Evolutionary conservation across 2,888 invertebrate species (phyloP), one percentile per base, ranked within the genome.

Genomic region (Girardia tigrina): DNA sequence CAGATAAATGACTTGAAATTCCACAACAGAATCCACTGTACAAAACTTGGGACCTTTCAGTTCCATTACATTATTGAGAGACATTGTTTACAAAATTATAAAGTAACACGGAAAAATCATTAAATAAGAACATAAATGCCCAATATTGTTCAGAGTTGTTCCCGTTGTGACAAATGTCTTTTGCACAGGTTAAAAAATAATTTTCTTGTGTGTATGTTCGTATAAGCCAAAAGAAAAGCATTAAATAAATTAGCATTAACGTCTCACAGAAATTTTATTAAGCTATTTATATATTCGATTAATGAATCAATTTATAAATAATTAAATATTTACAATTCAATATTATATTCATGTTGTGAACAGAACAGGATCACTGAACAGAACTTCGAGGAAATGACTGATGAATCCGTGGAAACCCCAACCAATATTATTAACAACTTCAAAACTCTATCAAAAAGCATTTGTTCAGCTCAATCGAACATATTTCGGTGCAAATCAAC

Each of bases 401-500:
- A 56, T n/a, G 56, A 56, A 2, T 56, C 56, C 4, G 23, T 56
- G n/a, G 56, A 56, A 6, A 56, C n/a, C 23, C 4, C 56, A 56
- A 56, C n/a, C 23, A 56, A 56, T n/a, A 56, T 56, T 56, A 4
- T n/a, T n/a, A 20, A n/a, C 2, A 56, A 56, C 23, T 56, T 56
- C n/a, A 56, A 56, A 56, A 56, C n/a, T 4, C n/a, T 56, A 56
- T n/a, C 56, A 4, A 56, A 56, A 56, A 56, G 56, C n/a, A 56
- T 56, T 16, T 20, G 56, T n/a, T 56, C 56, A 8, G 56, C 56
- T 16, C 56, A 56, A 16, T 56, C 56, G n/a, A 56, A 56, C 23
- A 56, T 56, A 12, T 56, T 56, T 23, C 4, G 56, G 23, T 56
- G 56, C 23, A 56, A 56, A 56, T 56, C 56, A 56, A 56, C 56